Evolutionary conservation across 2,113 vertebrate species (phyloP), one percentile per base, ranked within the genome.

Genomic region (Alethe diademata): DNA sequence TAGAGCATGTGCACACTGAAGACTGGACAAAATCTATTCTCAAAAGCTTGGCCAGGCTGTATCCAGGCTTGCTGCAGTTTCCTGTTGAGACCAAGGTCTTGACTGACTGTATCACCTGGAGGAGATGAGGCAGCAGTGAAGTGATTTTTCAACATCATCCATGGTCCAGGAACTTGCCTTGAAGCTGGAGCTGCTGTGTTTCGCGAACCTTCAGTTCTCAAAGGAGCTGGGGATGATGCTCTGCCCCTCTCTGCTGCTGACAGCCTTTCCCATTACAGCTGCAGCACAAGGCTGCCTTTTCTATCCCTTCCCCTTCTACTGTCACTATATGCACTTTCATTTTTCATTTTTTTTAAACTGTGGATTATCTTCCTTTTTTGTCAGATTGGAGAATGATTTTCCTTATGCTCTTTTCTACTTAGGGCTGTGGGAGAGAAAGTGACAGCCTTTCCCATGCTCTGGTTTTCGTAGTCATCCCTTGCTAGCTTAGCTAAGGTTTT

Each of bases 141-240:
- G 29, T 50, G 53, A 36, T 24, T 73, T 73, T 73, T 58, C 0
- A 7, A 26, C 66, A 47, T 26, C 16, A 2, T 50, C 0, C 1
- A 6, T 42, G 75, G 20, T 35, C 51, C 1, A 2, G 45, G 42
- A 91, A 15, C 36, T 72, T 57, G 25, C 31, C 74, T 72, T 24
- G 28, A 38, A 70, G 62, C 51, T 70, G 56, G 40, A 61, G 51
- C 88, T 62, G 54, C 78, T 75, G 7, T 22, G n/a, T 58, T 61
- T 18, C 12, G 19, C 42, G 15, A 58, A 8, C 19, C 24, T 18
- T 23, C 12, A 7, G 35, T 31, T 87, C 19, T 38, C 38, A 40
- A 22, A 73, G 28, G 70, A 88, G 43, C 60, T 0, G 1, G 17
- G 19, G 26, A 9, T 11, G 69, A 36, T 54, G 38, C 70, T 47